phyloP scores from a whole-genome alignment of 2,888 invertebrate species.

The Branchellion lobata region DNA sequence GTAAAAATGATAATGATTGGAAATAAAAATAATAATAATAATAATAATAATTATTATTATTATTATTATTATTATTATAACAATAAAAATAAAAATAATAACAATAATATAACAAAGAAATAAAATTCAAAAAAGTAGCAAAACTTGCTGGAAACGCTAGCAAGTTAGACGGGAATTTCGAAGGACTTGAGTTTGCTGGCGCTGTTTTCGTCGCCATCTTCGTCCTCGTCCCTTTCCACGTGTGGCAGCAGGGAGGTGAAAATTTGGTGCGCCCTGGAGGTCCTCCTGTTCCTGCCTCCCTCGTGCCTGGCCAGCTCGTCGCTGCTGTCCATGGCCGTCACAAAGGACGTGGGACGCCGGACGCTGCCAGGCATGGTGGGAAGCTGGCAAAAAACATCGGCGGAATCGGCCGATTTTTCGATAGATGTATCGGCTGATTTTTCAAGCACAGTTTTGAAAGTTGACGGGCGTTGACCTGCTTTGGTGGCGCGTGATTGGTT shows the following conservation, averaged over 20 bases:
- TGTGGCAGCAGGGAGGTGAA: slow-evolving; percentile 33
- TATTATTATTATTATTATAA: too few relatives aligned
- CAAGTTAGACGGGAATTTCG: slow-evolving; percentile 8
- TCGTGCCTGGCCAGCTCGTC: slow-evolving; percentile 55
- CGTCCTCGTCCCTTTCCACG: slow-evolving; percentile 35
- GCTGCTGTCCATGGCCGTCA: slow-evolving; percentile 61
- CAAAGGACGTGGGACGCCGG: slow-evolving; percentile 60
- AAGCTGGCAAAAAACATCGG: slow-evolving; percentile 12
- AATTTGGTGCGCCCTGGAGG: slow-evolving; percentile 34
- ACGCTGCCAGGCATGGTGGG: slow-evolving; percentile 51
- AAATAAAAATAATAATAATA: too few relatives aligned
- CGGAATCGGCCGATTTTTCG: neutral
- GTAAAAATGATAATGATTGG: too few relatives aligned
- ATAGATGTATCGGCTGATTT: neutral
- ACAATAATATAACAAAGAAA: too few relatives aligned
- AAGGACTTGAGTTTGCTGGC: neutral
- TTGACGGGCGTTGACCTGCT: neutral
- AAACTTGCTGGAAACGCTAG: too few relatives aligned
- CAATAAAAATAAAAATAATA: too few relatives aligned
- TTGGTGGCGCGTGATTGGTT: neutral
- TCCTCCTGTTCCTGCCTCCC: neutral
- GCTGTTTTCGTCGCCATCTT: slow-evolving; percentile 31
- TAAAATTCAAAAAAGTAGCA: too few relatives aligned
- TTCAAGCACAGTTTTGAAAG: neutral
- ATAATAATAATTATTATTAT: too few relatives aligned